Conservation (phyloP, 2,797 vertebrate species). For the Synaphobranchus kaupii region DNA sequence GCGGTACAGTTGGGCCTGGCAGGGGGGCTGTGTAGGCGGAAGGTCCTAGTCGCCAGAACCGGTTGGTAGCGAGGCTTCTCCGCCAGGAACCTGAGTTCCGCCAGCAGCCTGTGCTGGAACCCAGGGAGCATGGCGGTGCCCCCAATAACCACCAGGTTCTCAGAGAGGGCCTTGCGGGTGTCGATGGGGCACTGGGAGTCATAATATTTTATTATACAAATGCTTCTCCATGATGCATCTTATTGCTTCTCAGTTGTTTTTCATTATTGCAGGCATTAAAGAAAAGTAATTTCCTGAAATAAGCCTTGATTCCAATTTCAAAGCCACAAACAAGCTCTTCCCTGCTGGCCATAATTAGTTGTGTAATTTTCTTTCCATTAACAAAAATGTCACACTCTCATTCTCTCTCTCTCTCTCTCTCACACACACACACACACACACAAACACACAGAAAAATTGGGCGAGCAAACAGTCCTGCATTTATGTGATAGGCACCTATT, state of each 20-base stretch:
- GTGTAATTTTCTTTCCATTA: background rate
- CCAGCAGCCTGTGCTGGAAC: conserved; percentile 91
- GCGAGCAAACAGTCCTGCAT: too few species aligned
- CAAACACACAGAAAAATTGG: background rate
- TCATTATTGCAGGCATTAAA: background rate
- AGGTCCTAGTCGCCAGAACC: conserved; percentile 85
- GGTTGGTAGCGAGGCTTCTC: conserved; percentile 93
- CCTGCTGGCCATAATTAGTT: background rate
- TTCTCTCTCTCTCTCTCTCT: too few species aligned
- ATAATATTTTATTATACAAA: too few species aligned
- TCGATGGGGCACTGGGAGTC: conserved; percentile 89
- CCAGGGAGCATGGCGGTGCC: conserved; percentile 95
- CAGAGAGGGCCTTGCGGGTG: conserved; percentile 91
- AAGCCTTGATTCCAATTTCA: background rate
- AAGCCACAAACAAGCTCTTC: background rate
- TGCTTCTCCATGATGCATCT: too few species aligned
- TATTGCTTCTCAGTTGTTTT: background rate
- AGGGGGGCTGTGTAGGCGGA: conserved; percentile 89
- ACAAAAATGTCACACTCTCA: background rate
- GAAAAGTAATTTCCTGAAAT: background rate
- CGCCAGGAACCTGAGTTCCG: conserved; percentile 89
- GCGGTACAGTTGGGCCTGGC: conserved; percentile 95
- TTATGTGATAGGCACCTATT: background rate
- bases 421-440: background rate
- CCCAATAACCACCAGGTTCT: conserved; percentile 94